Evolutionary conservation across 2,888 invertebrate genomes (phyloP).

Genomic region (Iselma pallidipennis): DNA sequence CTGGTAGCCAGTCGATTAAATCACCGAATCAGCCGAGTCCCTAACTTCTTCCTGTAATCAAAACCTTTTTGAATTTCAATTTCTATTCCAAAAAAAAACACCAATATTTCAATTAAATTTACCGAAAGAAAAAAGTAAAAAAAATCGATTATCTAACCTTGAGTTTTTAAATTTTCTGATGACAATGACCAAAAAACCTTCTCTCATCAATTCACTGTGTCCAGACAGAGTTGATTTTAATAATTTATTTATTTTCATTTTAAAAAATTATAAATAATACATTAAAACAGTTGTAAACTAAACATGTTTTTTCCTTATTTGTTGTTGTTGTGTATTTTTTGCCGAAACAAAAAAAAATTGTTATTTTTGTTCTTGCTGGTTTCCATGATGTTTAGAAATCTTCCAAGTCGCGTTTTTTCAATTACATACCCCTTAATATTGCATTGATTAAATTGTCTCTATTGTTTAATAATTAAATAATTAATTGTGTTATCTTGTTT

Average conservation of each 20-base stretch:
- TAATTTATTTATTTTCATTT: neutral
- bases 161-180: neutral
- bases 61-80: slow-evolving; percentile 1
- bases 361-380: too few species aligned
- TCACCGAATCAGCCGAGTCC: slow-evolving; percentile 17
- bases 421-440: neutral
- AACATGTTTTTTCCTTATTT: neutral
- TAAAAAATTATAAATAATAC: neutral
- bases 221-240: neutral
- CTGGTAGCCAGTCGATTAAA: slow-evolving; percentile 23
- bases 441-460: neutral
- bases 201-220: neutral
- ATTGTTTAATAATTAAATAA: slow-evolving; percentile 3
- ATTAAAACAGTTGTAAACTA: neutral
- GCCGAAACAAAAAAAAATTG: neutral
- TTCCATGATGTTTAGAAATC: too few species aligned
- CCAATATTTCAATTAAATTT: neutral
- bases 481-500: neutral
- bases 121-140: neutral
- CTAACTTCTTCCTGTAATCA: slow-evolving; percentile 8
- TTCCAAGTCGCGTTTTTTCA: too few species aligned
- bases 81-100: neutral
- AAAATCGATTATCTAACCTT: neutral
- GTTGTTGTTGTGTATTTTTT: neutral
- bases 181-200: neutral